A percentile compares a stretch with the other conserved stretches of the same genome.
Conservation (phyloP, 2,888 invertebrate genomes). For the Bembecia ichneumoniformis region DNA sequence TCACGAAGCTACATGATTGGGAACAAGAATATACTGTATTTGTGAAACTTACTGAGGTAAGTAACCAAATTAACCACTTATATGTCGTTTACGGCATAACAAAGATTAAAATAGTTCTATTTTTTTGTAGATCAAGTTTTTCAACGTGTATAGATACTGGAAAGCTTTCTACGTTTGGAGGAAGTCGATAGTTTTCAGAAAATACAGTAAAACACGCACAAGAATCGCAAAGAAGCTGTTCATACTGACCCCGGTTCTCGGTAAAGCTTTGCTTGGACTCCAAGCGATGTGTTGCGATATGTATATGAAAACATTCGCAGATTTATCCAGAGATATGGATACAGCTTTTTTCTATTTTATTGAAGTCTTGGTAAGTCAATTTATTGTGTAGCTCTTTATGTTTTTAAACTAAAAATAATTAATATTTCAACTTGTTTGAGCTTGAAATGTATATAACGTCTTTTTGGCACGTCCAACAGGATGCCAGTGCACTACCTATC, state of each 20-base stretch:
- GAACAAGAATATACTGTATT: conserved; percentile 87
- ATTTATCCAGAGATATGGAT: conserved; percentile 63
- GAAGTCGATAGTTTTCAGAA: conserved; percentile 79
- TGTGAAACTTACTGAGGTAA: conserved; percentile 80
- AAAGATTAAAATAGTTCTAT: not conserved
- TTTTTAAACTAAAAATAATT: too few relatives aligned
- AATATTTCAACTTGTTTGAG: too few relatives aligned
- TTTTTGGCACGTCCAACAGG: too few relatives aligned
- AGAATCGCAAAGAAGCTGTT: conserved; percentile 79
- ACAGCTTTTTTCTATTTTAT: conserved; percentile 77
- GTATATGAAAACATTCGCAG: conserved; percentile 74
- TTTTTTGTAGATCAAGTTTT: conserved; percentile 74
- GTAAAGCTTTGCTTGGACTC: conserved; percentile 79
- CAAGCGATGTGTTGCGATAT: conserved; percentile 78
- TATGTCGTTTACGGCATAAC: too few relatives aligned
- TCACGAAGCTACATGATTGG: conserved; percentile 84
- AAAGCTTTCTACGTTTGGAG: conserved; percentile 88
- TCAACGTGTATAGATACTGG: conserved; percentile 79
- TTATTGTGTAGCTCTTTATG: too few relatives aligned
- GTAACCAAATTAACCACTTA: conserved; percentile 6
- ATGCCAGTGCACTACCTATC: too few relatives aligned
- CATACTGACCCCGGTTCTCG: conserved; percentile 79
- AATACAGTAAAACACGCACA: conserved; percentile 73
- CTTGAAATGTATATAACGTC: too few relatives aligned
- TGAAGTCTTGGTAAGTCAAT: conserved; percentile 73